Base-by-base conservation (phyloP, 2,797 vertebrate genomes). In the Chrysocyon brachyurus region DNA sequence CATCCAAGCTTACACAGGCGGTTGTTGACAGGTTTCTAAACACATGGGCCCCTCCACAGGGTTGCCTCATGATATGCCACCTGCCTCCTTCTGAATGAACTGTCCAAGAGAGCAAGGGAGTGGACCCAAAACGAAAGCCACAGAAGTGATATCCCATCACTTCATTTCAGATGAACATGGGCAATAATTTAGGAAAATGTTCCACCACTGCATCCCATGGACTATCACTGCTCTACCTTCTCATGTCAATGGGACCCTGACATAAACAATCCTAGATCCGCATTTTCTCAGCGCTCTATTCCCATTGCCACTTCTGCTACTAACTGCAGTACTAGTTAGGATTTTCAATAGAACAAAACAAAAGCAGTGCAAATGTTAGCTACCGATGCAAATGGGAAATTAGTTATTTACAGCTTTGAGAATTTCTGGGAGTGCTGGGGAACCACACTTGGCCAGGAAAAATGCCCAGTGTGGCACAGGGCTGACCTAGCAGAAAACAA, bases 391-490 rank as follows among this genome's bases (percentile, higher is more conserved):
- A 86, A 77, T 19, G 8, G 24, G 36, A 31, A 68, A 57, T 22
- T 21, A 40, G 33, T 57, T 15, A 33, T 6, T 17, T 64, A 24
- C 82, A 63, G 31, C 12, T 21, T 31, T 88, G 83, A 81, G 78
- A 26, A 22, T 46, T 93, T 91, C 46, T 54, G 68, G 52, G 24
- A 77, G n/a, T 49, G 36, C 5, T n/a, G 63, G 64, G 40, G 72
- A 84, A 52, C 14, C 3, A 28, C 4, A 16, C 24, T 63, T 75
- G 78, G 9, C 21, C 15, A 5, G 31, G 70, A 31, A 61, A 28
- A 36, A 56, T 19, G 24, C 11, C 57, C n/a, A 15, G 0, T 6
- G n/a, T 21, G 7, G 14, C 28, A 7, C 16, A 9, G 36, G 64
- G 26, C 36, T 40, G 31, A n/a, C n/a, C 17, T 52, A 2, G 1